Conservation (phyloP, 2,888 invertebrate species). For the Acanthoscelides obtectus region DNA sequence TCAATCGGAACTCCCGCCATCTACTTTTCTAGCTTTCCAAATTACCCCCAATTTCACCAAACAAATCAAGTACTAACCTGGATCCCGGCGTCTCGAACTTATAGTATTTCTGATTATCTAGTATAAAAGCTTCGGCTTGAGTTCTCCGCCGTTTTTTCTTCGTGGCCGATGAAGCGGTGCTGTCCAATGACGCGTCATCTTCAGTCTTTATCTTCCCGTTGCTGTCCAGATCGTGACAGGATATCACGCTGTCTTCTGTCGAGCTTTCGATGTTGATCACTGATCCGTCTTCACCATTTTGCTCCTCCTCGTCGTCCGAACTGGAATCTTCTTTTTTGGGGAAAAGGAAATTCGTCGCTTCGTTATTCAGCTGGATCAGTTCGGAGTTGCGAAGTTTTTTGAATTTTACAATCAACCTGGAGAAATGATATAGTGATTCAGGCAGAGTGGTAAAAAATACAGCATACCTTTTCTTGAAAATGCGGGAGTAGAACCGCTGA, state of each 20-base stretch:
- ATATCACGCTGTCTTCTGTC: slow-evolving; percentile 21
- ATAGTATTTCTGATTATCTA: slow-evolving; percentile 58
- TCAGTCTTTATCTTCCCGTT: slow-evolving; percentile 28
- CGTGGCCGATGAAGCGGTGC: slow-evolving; percentile 34
- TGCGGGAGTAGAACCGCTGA: too few species aligned
- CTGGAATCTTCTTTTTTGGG: slow-evolving; percentile 59
- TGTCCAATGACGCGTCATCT: slow-evolving; percentile 39
- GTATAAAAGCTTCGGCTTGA: slow-evolving; percentile 55
- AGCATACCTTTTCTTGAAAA: too few species aligned
- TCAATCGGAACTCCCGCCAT: too few species aligned
- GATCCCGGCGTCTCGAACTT: slow-evolving; percentile 49
- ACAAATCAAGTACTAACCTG: slow-evolving; percentile 35
- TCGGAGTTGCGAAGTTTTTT: slow-evolving; percentile 70
- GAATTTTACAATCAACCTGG: slow-evolving; percentile 60
- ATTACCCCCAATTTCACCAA: neutral
- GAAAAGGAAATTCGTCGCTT: slow-evolving; percentile 85
- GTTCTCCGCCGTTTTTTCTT: slow-evolving; percentile 48
- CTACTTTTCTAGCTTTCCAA: too few species aligned
- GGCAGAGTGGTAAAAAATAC: too few species aligned
- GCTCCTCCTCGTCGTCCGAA: slow-evolving; percentile 51
- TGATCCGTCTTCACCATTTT: slow-evolving; percentile 50
- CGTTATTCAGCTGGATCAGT: slow-evolving; percentile 71
- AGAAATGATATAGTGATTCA: too few species aligned
- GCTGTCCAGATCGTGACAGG: slow-evolving; percentile 2
- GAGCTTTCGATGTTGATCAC: slow-evolving; percentile 9